Conservation (phyloP, 1,140 invertebrate genomes). For the Meloidogyne floridensis region DNA sequence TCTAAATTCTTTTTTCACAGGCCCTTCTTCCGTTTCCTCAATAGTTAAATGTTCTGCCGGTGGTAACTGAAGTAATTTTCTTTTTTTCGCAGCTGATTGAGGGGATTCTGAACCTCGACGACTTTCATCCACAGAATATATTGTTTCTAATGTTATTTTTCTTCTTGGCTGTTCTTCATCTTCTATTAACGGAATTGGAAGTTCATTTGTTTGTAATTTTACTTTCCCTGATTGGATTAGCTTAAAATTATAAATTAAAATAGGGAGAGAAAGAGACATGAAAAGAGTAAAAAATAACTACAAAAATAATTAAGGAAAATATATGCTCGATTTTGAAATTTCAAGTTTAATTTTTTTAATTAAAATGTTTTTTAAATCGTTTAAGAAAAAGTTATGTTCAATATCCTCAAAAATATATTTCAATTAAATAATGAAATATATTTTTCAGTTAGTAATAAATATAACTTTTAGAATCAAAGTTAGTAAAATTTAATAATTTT, state of each 20-base stretch:
- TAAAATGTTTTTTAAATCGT: background rate
- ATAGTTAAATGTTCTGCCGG: constrained; percentile 5
- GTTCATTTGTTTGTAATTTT: constrained; percentile 16
- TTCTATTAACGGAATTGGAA: background rate
- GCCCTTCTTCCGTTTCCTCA: constrained; percentile 18
- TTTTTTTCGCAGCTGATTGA: constrained; percentile 13
- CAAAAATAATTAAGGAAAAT: too few species aligned
- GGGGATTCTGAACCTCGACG: background rate
- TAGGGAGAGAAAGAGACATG: too few species aligned
- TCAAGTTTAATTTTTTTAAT: constrained; percentile 6
- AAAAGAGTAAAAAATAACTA: too few species aligned
- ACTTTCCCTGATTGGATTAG: constrained; percentile 33
- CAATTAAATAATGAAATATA: too few species aligned
- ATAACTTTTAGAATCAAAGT: too few species aligned
- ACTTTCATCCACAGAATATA: constrained; percentile 29
- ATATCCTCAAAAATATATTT: too few species aligned
- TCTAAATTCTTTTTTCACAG: background rate
- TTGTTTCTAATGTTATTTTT: constrained; percentile 22
- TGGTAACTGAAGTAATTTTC: constrained; percentile 21
- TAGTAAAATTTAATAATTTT: too few species aligned
- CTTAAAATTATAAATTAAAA: background rate
- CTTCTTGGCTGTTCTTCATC: constrained; percentile 25
- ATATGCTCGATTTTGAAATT: too few species aligned
- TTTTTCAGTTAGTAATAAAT: too few species aligned
- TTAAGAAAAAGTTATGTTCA: too few species aligned